Evolutionary conservation across 2,888 invertebrate genomes (phyloP).

Genomic region (Brachypalpus laphriformis): DNA sequence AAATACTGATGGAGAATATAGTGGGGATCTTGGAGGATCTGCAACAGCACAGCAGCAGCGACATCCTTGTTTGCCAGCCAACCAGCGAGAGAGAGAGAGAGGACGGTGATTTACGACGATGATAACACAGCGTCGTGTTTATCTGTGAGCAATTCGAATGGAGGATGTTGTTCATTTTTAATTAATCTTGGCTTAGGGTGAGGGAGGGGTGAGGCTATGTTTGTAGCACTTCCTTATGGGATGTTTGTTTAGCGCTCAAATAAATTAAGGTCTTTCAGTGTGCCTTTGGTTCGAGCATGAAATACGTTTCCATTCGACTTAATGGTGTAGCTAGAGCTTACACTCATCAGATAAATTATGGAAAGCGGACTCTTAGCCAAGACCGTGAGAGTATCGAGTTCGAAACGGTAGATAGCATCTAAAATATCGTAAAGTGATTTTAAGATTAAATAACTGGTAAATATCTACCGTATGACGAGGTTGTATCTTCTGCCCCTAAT

Average conservation of each 20-base stretch:
- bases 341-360: too few relatives aligned
- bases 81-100: conserved; percentile 16
- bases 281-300: too few relatives aligned
- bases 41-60: conserved; percentile 35
- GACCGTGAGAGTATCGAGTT: too few relatives aligned
- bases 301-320: too few relatives aligned
- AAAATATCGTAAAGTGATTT: too few relatives aligned
- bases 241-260: conserved; percentile 38
- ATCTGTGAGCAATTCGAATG: conserved; percentile 65
- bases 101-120: conserved; percentile 68
- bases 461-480: too few relatives aligned
- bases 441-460: too few relatives aligned
- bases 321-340: too few relatives aligned
- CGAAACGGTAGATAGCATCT: too few relatives aligned
- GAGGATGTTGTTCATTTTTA: conserved; percentile 73
- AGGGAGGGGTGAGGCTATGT: not conserved
- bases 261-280: conserved; percentile 41
- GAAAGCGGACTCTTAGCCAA: too few relatives aligned
- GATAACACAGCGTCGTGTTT: conserved; percentile 69
- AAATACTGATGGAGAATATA: conserved; percentile 52
- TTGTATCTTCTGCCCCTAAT: too few relatives aligned
- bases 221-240: conserved; percentile 66
- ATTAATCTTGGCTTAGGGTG: conserved; percentile 49
- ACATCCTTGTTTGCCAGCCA: conserved; percentile 56
- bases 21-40: conserved; percentile 23